A percentile compares a stretch with the other conserved stretches of the same genome.
These are phyloP conservation scores for Sitta carolinensis DNA, from an alignment of 2,797 vertebrate genomes.

Conservation along the genomic window DNA sequence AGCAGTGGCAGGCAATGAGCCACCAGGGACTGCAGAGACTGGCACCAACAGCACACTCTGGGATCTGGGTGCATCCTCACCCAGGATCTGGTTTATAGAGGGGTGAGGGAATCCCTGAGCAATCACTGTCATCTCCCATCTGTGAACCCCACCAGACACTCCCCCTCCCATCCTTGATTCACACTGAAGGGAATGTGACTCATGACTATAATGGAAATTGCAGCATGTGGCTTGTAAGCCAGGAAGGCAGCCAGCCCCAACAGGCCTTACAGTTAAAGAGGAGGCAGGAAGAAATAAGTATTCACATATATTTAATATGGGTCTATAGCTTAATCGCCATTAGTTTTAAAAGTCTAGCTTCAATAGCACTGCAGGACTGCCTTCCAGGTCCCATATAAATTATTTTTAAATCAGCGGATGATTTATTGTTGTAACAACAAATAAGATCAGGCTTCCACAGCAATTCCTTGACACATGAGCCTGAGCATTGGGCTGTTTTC, in stretches of 20 bases:
- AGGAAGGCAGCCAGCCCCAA: neutral
- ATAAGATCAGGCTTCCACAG: neutral
- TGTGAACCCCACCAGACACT: neutral
- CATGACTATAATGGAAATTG: neutral
- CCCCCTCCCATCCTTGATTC: neutral
- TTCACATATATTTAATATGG: neutral
- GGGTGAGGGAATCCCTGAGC: neutral
- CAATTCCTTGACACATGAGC: slow-evolving; percentile 33
- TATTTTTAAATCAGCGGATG: neutral
- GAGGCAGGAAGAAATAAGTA: neutral
- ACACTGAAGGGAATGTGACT: neutral
- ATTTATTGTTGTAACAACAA: slow-evolving; percentile 50
- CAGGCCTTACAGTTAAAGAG: neutral
- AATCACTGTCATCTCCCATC: neutral
- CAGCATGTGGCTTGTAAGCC: neutral
- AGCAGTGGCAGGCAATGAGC: neutral
- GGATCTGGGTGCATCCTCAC: neutral
- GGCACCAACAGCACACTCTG: accelerated
- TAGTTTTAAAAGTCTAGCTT: slow-evolving; percentile 3
- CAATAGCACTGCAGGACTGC: neutral
- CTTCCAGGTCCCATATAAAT: slow-evolving; percentile 13
- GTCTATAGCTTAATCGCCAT: neutral
- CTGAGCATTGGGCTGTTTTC: slow-evolving; percentile 11
- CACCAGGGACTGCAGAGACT: neutral
- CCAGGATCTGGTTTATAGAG: neutral